Evolutionary conservation across 2,888 invertebrate species (phyloP).

Genomic region (Andrena flavipes): DNA sequence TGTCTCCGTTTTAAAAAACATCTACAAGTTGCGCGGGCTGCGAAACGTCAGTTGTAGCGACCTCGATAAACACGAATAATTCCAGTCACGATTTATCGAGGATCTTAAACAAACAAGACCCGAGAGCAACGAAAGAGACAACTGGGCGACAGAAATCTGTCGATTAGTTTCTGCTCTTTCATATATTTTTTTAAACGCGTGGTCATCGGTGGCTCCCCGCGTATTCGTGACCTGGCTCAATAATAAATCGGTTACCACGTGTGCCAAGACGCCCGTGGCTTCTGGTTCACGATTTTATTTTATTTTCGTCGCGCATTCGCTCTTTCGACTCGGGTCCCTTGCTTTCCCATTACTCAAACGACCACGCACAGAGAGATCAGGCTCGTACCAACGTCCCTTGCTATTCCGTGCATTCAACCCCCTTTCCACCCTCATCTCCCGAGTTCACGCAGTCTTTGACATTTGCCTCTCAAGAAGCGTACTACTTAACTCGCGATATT

Average conservation of each 20-base stretch:
- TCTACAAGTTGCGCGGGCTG: too few species aligned
- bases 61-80: not conserved
- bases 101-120: not conserved
- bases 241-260: conserved; percentile 59
- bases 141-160: conserved; percentile 44
- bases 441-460: conserved; percentile 13
- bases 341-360: conserved; percentile 20
- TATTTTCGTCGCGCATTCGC: conserved; percentile 53
- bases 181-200: not conserved
- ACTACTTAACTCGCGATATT: conserved; percentile 38
- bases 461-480: conserved; percentile 9
- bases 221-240: conserved; percentile 65
- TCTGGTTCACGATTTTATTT: conserved; percentile 69
- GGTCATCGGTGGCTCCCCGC: conserved; percentile 73
- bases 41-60: not conserved
- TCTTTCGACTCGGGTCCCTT: not conserved
- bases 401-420: conserved; percentile 7
- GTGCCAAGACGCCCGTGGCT: conserved; percentile 70
- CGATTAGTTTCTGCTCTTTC: conserved; percentile 54
- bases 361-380: not conserved
- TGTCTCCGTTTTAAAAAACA: too few species aligned
- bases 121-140: not conserved
- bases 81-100: not conserved
- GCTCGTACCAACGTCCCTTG: conserved; percentile 16
- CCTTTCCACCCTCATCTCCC: not conserved